Conservation (phyloP, 2,888 invertebrate species). For the Diabrotica balteata region DNA sequence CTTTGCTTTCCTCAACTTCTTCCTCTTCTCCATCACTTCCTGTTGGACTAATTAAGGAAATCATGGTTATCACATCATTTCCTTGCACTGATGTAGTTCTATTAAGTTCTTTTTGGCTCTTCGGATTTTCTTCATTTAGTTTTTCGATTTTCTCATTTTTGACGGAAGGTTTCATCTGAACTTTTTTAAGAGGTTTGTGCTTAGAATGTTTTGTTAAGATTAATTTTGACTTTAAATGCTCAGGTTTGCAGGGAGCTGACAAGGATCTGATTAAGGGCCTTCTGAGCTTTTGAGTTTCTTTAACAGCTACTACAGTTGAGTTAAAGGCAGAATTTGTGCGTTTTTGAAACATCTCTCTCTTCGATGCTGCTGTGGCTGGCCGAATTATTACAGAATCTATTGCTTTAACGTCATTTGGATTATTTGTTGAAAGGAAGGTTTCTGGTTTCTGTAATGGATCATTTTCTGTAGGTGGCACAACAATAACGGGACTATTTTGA, state of each 20-base stretch:
- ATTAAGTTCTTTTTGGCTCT: constrained; percentile 43
- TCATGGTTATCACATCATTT: constrained; percentile 69
- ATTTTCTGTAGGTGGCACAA: too few species aligned
- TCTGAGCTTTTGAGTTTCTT: constrained; percentile 43
- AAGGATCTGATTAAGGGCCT: constrained; percentile 54
- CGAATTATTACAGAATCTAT: constrained; percentile 48
- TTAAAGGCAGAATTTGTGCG: constrained; percentile 56
- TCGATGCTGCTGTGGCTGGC: constrained; percentile 53
- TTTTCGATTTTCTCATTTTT: constrained; percentile 34
- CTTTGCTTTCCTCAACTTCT: constrained; percentile 40
- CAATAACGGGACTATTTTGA: neutral
- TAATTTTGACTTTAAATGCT: constrained; percentile 46
- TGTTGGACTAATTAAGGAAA: constrained; percentile 71
- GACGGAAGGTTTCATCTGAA: constrained; percentile 22
- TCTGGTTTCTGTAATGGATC: neutral
- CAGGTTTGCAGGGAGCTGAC: constrained; percentile 52
- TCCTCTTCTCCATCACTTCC: constrained; percentile 69
- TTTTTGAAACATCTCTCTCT: constrained; percentile 56
- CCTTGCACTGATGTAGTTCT: constrained; percentile 47
- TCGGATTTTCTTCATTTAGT: constrained; percentile 39
- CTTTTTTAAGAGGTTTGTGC: constrained; percentile 45
- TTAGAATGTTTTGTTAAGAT: constrained; percentile 48
- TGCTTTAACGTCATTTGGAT: constrained; percentile 21
- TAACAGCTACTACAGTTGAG: constrained; percentile 35
- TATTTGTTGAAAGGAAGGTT: neutral